Conservation (phyloP, 2,113 vertebrate species). For the Gasterosteus nipponicus region DNA sequence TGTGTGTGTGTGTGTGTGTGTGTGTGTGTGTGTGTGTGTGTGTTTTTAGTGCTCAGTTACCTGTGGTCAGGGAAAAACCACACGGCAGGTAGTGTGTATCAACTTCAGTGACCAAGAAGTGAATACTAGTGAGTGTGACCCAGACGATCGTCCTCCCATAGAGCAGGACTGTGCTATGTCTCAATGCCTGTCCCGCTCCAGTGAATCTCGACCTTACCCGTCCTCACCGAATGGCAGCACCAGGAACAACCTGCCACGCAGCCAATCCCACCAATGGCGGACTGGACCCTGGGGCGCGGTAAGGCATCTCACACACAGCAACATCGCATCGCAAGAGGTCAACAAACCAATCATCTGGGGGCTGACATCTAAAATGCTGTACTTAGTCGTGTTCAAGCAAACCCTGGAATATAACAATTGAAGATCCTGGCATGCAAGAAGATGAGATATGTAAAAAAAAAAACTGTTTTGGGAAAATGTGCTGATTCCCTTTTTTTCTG, state of each 20-base stretch:
- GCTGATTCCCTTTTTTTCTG: background rate
- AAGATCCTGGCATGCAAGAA: background rate
- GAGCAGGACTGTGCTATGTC: conserved; percentile 94
- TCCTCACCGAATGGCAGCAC: conserved; percentile 77
- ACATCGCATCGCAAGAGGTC: background rate
- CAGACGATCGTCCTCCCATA: conserved; percentile 87
- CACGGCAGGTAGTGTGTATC: conserved; percentile 91
- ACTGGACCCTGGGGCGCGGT: conserved; percentile 98
- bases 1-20: too few species aligned
- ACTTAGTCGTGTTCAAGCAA: background rate
- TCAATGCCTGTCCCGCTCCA: conserved; percentile 87
- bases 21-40: conserved; percentile 10
- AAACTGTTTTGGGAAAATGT: background rate
- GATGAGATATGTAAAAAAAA: background rate
- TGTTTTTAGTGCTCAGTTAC: conserved; percentile 91
- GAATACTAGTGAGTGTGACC: conserved; percentile 89
- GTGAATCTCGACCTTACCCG: conserved; percentile 77
- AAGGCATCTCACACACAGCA: conserved; percentile 72
- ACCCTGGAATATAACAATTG: background rate
- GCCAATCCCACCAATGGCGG: conserved; percentile 92
- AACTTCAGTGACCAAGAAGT: conserved; percentile 91
- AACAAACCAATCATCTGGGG: background rate
- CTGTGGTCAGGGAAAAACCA: conserved; percentile 94
- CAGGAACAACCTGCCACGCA: conserved; percentile 79
- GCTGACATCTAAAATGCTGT: background rate